Base-by-base conservation (phyloP, 2,888 invertebrate species). In the Deilephila elpenor region DNA sequence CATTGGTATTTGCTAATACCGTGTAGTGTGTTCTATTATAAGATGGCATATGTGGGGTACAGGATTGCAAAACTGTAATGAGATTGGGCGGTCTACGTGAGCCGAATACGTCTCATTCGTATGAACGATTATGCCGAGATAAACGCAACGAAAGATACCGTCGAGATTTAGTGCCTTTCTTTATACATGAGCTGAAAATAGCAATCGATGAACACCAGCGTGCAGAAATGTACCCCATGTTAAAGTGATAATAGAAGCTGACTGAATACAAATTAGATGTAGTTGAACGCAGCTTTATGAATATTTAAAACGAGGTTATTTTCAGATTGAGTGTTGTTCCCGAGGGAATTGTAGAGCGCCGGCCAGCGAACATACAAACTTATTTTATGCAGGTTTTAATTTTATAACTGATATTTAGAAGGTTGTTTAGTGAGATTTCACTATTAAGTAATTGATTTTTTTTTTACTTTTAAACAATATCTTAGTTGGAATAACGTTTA, bases 331-430 rank as follows among this genome's bases (percentile, higher is more conserved):
- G 90, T 73, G 73, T 88, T 4, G 75, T 84, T 56, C 82, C 86
- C 1, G 79, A 78, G 72, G 51, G 11, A 61, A 61, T 72, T 37
- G 59, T 37, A 20, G 20, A 73, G 14, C 60, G 74, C 11, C 79
- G 72, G 7, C 82, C 81, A 20, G 74, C 79, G 59, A 88, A 89
- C 76, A 53, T 89, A 70, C 84, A 80, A 61, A 93, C 93, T 3
- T 92, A 89, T 77, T 94, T 91, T 75, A 94, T 94, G 93, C 93
- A 93, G 93, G 93, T 86, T 73, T 73, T 6, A n/a, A 34, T 44
- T 73, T 70, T 44, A 14, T 37, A 44, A 56, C 56, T 44, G 11
- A 64, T 11, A 44, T 14, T 44, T 1, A 3, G 11, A 44, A 62
- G 62, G 29, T 44, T 8, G 19, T 56, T 72, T 53, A 29, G 59